These are phyloP conservation scores for Chrysomallon squamiferum DNA, from an alignment of 1,140 invertebrate genomes.

Conservation along the genomic window DNA sequence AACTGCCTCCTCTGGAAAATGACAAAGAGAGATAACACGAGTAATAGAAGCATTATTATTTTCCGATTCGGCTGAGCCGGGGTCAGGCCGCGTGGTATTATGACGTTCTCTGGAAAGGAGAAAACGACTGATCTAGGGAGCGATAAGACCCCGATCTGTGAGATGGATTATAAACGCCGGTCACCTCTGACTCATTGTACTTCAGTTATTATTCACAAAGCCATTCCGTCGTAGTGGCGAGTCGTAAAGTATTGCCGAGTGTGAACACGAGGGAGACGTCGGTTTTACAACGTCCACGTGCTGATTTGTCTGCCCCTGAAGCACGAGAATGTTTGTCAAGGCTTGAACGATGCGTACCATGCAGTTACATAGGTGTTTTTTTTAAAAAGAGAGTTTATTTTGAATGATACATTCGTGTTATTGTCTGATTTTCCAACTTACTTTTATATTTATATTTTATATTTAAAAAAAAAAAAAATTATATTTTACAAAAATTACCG, in stretches of 20 bases:
- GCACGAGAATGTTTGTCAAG: no score
- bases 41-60: conserved; percentile 10
- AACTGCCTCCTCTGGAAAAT: conserved; percentile 1
- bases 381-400: no score
- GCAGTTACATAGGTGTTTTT: no score
- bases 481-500: no score
- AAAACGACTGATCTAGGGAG: neutral
- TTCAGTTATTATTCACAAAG: conserved; percentile 2
- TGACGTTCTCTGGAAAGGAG: neutral
- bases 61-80: neutral
- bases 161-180: neutral
- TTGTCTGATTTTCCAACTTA: no score
- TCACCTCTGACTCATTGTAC: conserved; percentile 1
- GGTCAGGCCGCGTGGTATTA: neutral
- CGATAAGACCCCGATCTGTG: no score
- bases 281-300: neutral
- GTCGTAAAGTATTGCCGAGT: conserved; percentile 3
- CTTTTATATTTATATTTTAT: no score
- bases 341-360: no score
- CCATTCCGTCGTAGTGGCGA: neutral
- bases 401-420: no score
- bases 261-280: neutral
- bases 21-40: neutral
- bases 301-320: neutral
- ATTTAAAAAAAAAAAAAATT: no score